Conservation (phyloP, 2,888 invertebrate genomes). For the Drosophila putrida region DNA sequence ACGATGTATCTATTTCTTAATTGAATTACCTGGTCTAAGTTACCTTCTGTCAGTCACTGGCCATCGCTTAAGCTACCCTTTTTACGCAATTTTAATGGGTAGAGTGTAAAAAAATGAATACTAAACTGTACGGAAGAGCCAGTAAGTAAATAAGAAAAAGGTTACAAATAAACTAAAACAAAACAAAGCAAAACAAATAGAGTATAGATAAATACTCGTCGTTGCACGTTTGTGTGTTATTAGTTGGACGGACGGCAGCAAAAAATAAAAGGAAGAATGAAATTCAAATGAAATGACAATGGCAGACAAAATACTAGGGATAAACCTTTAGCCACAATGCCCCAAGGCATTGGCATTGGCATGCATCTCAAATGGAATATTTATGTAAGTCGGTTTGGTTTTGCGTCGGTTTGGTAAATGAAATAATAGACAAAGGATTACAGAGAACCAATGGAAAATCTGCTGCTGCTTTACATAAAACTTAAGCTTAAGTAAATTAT, state of each 20-base stretch:
- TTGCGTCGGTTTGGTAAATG: slow-evolving; percentile 49
- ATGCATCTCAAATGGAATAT: slow-evolving; percentile 78
- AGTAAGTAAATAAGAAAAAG: slow-evolving; percentile 56
- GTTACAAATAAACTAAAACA: slow-evolving; percentile 40
- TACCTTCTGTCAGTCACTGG: not conserved
- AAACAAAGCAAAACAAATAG: slow-evolving; percentile 50
- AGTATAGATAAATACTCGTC: slow-evolving; percentile 48
- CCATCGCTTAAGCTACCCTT: not conserved
- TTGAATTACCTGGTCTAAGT: not conserved
- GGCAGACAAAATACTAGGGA: slow-evolving; percentile 34
- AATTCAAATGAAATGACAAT: slow-evolving; percentile 50
- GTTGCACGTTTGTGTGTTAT: slow-evolving; percentile 15
- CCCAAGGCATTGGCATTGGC: slow-evolving; percentile 16
- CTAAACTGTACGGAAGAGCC: slow-evolving; percentile 33
- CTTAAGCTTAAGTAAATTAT: slow-evolving; percentile 77
- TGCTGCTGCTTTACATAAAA: slow-evolving; percentile 74
- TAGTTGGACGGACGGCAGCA: slow-evolving; percentile 9
- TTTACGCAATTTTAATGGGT: not conserved
- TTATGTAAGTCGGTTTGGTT: slow-evolving; percentile 66
- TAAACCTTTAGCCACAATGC: slow-evolving; percentile 42
- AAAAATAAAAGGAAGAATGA: not conserved
- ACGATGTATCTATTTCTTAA: not conserved
- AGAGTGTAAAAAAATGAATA: slow-evolving; percentile 21
- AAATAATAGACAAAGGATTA: slow-evolving; percentile 80
- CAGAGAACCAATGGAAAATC: slow-evolving; percentile 53